Evolutionary conservation across 53 echinoderm and acorn worm genomes (phyloP), one percentile per base, ranked within the genome.

Genomic region (Echinarachnius parma): DNA sequence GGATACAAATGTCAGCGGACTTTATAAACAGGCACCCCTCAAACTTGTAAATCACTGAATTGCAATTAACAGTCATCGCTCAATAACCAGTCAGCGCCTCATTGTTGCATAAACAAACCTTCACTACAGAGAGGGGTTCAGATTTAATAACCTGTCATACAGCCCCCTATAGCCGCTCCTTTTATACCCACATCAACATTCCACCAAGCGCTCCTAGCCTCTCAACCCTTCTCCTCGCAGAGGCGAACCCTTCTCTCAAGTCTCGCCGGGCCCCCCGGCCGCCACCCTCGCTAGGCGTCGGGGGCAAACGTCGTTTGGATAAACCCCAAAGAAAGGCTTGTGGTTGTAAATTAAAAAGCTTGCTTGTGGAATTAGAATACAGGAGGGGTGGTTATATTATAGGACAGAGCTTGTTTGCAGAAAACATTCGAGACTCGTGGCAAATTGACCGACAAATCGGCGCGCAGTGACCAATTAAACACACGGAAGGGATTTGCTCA

Each of bases 61-160:
- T n/a, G 31, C 31, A 52, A 52, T 52, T 23, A 52, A 29, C 39
- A 27, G 46, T 65, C 65, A 65, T 15, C 27, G 47, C 15, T 22
- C 31, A 68, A 50, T 68, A 68, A 68, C 52, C 68, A 68, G 68
- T 68, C 50, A 16, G 0, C 68, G 68, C 14, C 32, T 52, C 68
- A 50, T 68, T 68, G 68, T 68, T 52, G 52, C 48, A 68, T 68
- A 49, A 68, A 68, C 68, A 68, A 68, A 68, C 50, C 14, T 15
- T 19, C 1, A 24, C 52, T 32, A 49, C 22, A 5, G 23, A 32
- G 31, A 31, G 11, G 14, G 34, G 68, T 34, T 26, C 19, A 52
- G 50, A 68, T 68, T 68, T 68, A 68, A 68, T 68, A 68, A 68
- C 53, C 68, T 52, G 68, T 68, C 68, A 68, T 65, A 28, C 28